Base-by-base conservation (phyloP, 1,140 invertebrate genomes). In the Argopecten irradians region DNA sequence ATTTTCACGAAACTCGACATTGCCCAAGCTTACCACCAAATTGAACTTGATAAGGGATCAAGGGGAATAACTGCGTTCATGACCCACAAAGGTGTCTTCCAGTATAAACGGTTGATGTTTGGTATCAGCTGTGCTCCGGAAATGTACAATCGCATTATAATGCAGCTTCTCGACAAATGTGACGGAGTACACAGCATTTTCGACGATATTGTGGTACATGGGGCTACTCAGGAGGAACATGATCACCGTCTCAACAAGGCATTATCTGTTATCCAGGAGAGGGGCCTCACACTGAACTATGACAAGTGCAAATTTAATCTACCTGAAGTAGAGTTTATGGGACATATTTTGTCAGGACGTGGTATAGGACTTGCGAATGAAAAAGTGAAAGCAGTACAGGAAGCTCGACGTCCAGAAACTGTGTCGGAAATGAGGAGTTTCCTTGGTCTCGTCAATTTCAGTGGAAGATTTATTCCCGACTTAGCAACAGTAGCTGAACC, bases 141-240 rank as follows among this genome's bases (percentile, higher is more conserved):
- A 82, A 86, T 92, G 71, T 92, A 90, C 82, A 87, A 93, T 34
- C 34, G 87, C 7, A 83, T 90, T 9, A 84, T 92, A 33, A 84
- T 86, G 22, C 87, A 92, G 83, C 43, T 90, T 11, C 41, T 90
- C 22, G 46, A 55, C 9, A 83, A 43, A n/a, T 92, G 86, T 89
- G 82, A 88, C 82, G 89, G 91, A 22, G 90, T 89, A 0, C 1
- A 55, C 22, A 92, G 91, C 41, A 91, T 92, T 14, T 84, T 84
- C 28, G 89, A 92, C 71, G 91, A 92, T 33, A 92, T 93, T 11
- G 83, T 94, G 46, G 89, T 93, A n/a, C 90, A 91, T 87, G 93
- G 88, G 8, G 35, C 28, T 32, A 91, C 84, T 34, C 16, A 86
- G 32, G 36, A 83, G 34, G 90, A 90, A 71, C 89, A 92, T 85